Percentiles rank a stretch among this genome's conserved stretches.
Conservation (phyloP, 2,888 invertebrate genomes). For the Athalia cordata region DNA sequence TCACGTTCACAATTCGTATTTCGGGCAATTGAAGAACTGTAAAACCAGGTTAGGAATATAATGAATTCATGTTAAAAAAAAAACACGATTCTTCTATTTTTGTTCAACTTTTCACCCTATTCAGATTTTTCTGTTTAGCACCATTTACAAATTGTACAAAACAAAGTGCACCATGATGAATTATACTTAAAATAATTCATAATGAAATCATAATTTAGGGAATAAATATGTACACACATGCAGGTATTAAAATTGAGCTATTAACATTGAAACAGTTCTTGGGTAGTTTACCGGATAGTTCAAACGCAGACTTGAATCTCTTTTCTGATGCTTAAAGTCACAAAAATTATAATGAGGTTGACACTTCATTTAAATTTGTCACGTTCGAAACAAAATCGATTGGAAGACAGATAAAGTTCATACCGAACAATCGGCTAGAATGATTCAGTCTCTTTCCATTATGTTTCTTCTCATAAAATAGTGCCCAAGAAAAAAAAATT, state of each 20-base stretch:
- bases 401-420: slow-evolving; percentile 34
- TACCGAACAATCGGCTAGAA: slow-evolving; percentile 24
- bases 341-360: slow-evolving; percentile 3
- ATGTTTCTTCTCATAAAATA: not conserved
- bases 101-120: not conserved
- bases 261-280: not conserved
- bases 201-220: not conserved
- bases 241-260: slow-evolving; percentile 27
- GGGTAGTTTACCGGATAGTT: slow-evolving; percentile 18
- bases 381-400: not conserved
- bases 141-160: slow-evolving; percentile 34
- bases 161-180: slow-evolving; percentile 18
- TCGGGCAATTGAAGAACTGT: too few species aligned
- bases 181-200: not conserved
- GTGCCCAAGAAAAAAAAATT: not conserved
- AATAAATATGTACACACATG: slow-evolving; percentile 15
- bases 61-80: too few species aligned
- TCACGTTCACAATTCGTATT: too few species aligned
- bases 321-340: slow-evolving; percentile 35
- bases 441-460: slow-evolving; percentile 33
- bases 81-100: not conserved
- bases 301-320: slow-evolving; percentile 39
- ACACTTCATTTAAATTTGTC: slow-evolving; percentile 5
- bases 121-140: slow-evolving; percentile 13
- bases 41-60: too few species aligned